Percentiles rank a stretch among this genome's conserved stretches.
phyloP scores from a whole-genome alignment of 2,113 vertebrate species.

The Lichenostomus cassidix region DNA sequence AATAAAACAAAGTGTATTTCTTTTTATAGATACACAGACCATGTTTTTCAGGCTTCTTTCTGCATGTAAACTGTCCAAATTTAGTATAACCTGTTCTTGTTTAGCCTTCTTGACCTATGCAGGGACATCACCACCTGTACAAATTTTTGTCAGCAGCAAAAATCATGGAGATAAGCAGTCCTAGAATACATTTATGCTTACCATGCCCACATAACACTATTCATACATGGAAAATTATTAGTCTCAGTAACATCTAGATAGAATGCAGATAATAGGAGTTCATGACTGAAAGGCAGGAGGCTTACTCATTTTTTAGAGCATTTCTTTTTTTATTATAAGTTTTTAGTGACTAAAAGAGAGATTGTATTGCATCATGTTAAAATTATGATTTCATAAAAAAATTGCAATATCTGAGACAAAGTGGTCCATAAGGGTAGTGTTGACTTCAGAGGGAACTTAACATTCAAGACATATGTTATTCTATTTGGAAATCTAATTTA shows the following conservation, averaged over 20 bases:
- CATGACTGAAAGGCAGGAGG: neutral
- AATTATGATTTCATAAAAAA: neutral
- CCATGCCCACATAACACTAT: neutral
- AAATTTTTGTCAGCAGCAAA: neutral
- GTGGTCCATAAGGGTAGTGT: neutral
- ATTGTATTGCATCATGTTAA: neutral
- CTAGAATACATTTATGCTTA: neutral
- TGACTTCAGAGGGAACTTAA: neutral
- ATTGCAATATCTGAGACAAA: neutral
- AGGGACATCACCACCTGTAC: neutral
- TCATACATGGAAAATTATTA: neutral
- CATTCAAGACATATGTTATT: slow-evolving; percentile 18
- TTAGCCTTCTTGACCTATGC: neutral
- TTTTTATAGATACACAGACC: neutral
- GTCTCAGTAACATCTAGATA: neutral
- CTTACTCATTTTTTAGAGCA: neutral
- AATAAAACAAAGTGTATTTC: neutral
- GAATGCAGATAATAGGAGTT: neutral
- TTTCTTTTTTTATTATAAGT: neutral
- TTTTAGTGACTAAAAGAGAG: neutral
- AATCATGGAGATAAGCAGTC: neutral
- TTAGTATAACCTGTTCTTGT: neutral
- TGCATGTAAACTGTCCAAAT: neutral
- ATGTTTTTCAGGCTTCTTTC: neutral
- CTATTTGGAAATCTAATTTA: neutral